phyloP scores from a whole-genome alignment of 2,888 invertebrate species.

The Pseudococcus longispinus region DNA sequence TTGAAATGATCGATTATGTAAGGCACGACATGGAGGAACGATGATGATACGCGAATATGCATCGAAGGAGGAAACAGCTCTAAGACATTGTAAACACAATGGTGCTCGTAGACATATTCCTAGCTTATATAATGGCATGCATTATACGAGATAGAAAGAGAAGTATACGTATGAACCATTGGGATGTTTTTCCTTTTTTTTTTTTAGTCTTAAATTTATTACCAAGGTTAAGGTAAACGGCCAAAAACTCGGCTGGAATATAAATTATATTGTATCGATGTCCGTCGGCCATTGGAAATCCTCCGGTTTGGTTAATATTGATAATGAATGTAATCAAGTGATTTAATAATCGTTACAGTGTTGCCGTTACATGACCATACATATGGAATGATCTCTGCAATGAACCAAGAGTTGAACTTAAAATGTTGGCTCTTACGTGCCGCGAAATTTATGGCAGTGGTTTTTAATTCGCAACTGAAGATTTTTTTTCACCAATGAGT shows the following conservation, averaged over 20 bases:
- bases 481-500: neutral
- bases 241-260: conserved; percentile 31
- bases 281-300: conserved; percentile 19
- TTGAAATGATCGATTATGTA: neutral
- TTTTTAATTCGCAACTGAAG: neutral
- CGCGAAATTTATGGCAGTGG: neutral
- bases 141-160: neutral
- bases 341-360: conserved; percentile 37
- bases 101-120: neutral
- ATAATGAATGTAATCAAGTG: conserved; percentile 40
- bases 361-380: neutral
- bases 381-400: neutral
- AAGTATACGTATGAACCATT: neutral
- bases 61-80: neutral
- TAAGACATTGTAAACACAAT: neutral
- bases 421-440: neutral
- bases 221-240: conserved; percentile 36
- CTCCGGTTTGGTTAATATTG: conserved; percentile 19
- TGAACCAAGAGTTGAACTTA: neutral
- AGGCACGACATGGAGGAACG: neutral
- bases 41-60: neutral
- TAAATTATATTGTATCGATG: conserved; percentile 37
- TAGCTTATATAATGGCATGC: neutral
- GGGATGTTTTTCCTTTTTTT: neutral
- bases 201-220: neutral